Evolutionary conservation across 2,797 vertebrate genomes (phyloP).

Genomic region (Halcyon chelicuti): DNA sequence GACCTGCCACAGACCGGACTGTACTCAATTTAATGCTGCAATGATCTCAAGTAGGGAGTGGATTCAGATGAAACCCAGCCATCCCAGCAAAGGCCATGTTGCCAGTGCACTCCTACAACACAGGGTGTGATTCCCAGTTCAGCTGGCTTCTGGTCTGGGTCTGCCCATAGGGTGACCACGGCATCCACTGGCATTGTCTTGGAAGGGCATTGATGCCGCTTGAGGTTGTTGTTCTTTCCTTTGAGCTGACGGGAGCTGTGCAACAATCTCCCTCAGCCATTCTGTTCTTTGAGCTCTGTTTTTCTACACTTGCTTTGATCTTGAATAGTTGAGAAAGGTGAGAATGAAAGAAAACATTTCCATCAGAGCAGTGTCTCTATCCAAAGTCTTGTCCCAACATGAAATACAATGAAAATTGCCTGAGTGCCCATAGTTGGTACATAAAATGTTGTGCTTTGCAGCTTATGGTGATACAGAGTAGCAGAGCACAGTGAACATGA

Average conservation of each 20-base stretch:
- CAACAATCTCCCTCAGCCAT: background rate
- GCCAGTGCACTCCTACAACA: background rate
- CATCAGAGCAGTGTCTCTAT: slow-evolving; percentile 49
- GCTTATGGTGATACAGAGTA: slow-evolving; percentile 16
- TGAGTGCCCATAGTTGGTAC: slow-evolving; percentile 17
- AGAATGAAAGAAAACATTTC: slow-evolving; percentile 68
- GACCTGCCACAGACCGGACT: background rate
- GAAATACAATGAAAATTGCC: slow-evolving; percentile 60
- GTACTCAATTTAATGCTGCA: background rate
- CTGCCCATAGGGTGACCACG: background rate
- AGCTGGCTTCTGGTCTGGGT: background rate
- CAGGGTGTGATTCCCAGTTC: background rate
- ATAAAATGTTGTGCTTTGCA: background rate
- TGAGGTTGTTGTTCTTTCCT: background rate
- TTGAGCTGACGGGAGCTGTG: background rate
- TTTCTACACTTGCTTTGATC: slow-evolving; percentile 34
- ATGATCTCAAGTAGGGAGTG: background rate
- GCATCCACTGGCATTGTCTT: background rate
- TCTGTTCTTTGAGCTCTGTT: background rate
- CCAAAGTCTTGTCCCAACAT: slow-evolving; percentile 58
- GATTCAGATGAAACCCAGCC: background rate
- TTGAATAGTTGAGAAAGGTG: slow-evolving; percentile 24
- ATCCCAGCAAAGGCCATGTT: accelerated
- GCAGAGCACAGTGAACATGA: background rate
- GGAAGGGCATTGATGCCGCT: background rate